phyloP scores from a whole-genome alignment of 2,888 invertebrate genomes.

The Drosophila anomelani region DNA sequence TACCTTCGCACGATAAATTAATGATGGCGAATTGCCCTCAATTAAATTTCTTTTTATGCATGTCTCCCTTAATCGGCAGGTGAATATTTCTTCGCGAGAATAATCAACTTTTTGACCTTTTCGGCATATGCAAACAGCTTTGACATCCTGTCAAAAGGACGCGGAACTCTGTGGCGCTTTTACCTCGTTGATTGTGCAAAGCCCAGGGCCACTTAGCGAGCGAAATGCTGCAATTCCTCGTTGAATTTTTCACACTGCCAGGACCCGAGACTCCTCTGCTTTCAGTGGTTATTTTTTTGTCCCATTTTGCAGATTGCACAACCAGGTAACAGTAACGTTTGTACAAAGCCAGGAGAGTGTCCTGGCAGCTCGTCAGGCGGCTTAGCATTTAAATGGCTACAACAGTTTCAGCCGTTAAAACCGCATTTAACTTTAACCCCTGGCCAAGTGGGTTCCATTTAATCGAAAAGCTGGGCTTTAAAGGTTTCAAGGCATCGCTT shows the following conservation, averaged over 20 bases:
- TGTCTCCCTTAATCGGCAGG: conserved; percentile 3
- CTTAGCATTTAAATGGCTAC: conserved; percentile 50
- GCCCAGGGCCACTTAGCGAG: conserved; percentile 48
- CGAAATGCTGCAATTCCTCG: conserved; percentile 49
- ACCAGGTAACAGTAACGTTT: conserved; percentile 12
- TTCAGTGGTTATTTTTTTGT: conserved; percentile 15
- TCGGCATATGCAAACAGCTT: conserved; percentile 16
- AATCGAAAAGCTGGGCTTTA: conserved; percentile 25
- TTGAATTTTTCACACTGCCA: conserved; percentile 26
- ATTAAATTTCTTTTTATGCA: conserved; percentile 2
- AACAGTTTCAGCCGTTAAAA: conserved; percentile 18
- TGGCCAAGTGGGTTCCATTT: conserved; percentile 10
- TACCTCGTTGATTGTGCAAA: conserved; percentile 54
- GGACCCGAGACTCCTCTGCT: neutral
- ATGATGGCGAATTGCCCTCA: conserved; percentile 4
- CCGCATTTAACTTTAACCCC: conserved; percentile 18
- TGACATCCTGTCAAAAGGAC: conserved; percentile 22
- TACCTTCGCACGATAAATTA: neutral
- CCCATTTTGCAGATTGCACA: conserved; percentile 33
- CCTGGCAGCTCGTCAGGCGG: conserved; percentile 36
- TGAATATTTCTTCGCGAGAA: neutral
- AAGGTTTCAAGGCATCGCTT: conserved; percentile 5
- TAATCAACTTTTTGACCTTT: conserved; percentile 22
- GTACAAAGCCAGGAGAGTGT: conserved; percentile 9
- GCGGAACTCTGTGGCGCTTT: conserved; percentile 3